Percentiles rank a stretch among this genome's conserved stretches.
phyloP scores from a whole-genome alignment of 2,888 invertebrate species.

The Seladonia tumulorum region DNA sequence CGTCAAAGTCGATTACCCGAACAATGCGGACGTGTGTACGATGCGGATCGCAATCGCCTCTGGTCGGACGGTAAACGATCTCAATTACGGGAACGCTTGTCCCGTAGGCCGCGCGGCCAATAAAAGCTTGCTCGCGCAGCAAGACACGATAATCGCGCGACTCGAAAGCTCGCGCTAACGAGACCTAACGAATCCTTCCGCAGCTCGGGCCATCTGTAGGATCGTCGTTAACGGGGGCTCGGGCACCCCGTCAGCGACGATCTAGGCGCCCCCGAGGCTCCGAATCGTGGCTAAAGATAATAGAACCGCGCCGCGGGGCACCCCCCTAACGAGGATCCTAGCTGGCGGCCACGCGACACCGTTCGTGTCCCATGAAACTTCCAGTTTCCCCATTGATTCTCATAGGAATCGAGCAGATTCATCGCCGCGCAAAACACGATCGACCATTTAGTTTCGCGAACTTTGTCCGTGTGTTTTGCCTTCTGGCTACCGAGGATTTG shows the following conservation, averaged over 20 bases:
- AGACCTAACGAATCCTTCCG: slow-evolving; percentile 80
- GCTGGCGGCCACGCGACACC: slow-evolving; percentile 61
- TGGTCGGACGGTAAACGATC: slow-evolving; percentile 67
- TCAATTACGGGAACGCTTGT: slow-evolving; percentile 50
- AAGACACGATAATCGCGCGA: slow-evolving; percentile 57
- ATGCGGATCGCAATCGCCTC: slow-evolving; percentile 45
- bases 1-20: slow-evolving; percentile 54
- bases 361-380: slow-evolving; percentile 19
- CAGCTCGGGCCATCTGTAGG: slow-evolving; percentile 81
- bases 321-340: slow-evolving; percentile 78
- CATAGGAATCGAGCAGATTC: not conserved
- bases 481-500: not conserved
- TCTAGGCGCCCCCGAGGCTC: slow-evolving; percentile 60
- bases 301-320: slow-evolving; percentile 75
- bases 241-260: slow-evolving; percentile 60
- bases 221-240: slow-evolving; percentile 75
- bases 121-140: slow-evolving; percentile 54
- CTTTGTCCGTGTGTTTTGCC: not conserved
- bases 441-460: not conserved
- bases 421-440: not conserved
- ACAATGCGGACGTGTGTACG: slow-evolving; percentile 36
- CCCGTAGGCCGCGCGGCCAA: slow-evolving; percentile 51
- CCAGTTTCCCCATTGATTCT: slow-evolving; percentile 5
- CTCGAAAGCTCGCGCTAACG: slow-evolving; percentile 76
- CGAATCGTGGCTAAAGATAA: slow-evolving; percentile 76